Evolutionary conservation across 1,140 invertebrate species (phyloP), one percentile per base, ranked within the genome.

Genomic region (Tetramorium parvispinum): DNA sequence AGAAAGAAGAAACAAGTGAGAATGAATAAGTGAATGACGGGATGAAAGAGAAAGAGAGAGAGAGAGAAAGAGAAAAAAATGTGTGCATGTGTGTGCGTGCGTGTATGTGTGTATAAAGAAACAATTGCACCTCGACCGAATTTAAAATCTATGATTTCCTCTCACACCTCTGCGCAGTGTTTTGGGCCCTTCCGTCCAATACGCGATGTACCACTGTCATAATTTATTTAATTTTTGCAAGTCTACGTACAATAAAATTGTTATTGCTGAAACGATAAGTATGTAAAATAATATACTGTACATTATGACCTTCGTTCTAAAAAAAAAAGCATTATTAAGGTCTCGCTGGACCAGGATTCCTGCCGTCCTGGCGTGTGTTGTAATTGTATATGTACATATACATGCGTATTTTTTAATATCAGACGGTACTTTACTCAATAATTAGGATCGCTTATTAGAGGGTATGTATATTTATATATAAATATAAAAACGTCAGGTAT

Each of bases 201-300:
- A 93, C 93, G 93, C 93, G 93, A 94, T 94, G 92, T 94, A 94
- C 91, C 93, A 94, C 92, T 94, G 92, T 94, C 94, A 94, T 94
- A 92, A 93, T 94, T 94, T 94, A 94, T 94, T 94, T 94, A 93
- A 91, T 94, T 94, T 94, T 94, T 94, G 93, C 94, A 94, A 94
- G 16, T 93, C 93, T 94, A 94, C 93, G 91, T 94, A 94, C 93
- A 94, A 94, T 94, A 94, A 94, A 94, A 94, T 94, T 94, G 94
- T 94, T 94, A 94, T 94, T 94, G 93, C 94, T 94, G 93, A 94
- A 94, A 94, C 91, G 92, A 93, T 92, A 92, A 86, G 90, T 91
- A 83, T 83, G 90, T 91, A 91, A 91, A 75, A 91, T 91, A 90
- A 89, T 91, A 91, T 91, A 91, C 87, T 91, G 90, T 91, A 91